Evolutionary conservation across 2,113 vertebrate genomes (phyloP).

Genomic region (Natator depressus): DNA sequence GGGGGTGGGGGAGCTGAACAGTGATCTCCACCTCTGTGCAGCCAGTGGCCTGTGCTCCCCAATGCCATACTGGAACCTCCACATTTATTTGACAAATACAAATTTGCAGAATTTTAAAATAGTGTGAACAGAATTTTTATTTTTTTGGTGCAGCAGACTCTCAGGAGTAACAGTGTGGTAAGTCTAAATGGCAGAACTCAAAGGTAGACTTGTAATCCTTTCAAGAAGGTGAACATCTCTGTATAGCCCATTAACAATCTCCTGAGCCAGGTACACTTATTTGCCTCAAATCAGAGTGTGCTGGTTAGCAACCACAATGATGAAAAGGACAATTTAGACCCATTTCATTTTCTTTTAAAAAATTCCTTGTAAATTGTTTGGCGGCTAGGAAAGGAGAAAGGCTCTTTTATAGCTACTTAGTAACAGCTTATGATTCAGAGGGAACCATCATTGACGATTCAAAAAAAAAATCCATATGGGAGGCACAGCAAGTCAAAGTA

Average conservation of each 20-base stretch:
- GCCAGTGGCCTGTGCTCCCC: too few species aligned
- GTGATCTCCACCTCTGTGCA: too few species aligned
- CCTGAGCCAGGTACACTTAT: neutral
- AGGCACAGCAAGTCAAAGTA: neutral
- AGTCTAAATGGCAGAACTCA: neutral
- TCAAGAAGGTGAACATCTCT: neutral
- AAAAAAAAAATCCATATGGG: neutral
- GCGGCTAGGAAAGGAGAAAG: neutral
- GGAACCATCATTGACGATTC: neutral
- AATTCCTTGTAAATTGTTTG: neutral
- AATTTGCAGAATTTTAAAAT: too few species aligned
- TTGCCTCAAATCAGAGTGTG: accelerated
- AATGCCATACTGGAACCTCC: too few species aligned
- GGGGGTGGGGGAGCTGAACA: too few species aligned
- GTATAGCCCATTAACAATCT: neutral
- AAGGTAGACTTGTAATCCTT: neutral
- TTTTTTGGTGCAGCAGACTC: too few species aligned
- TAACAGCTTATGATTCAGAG: neutral
- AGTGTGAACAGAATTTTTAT: too few species aligned
- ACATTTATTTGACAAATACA: too few species aligned
- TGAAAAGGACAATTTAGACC: neutral
- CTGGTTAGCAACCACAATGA: neutral
- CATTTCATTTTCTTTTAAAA: neutral
- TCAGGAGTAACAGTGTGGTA: neutral
- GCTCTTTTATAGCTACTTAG: neutral